Conservation (phyloP, 2,888 invertebrate species). For the Cerastis leucographa region DNA sequence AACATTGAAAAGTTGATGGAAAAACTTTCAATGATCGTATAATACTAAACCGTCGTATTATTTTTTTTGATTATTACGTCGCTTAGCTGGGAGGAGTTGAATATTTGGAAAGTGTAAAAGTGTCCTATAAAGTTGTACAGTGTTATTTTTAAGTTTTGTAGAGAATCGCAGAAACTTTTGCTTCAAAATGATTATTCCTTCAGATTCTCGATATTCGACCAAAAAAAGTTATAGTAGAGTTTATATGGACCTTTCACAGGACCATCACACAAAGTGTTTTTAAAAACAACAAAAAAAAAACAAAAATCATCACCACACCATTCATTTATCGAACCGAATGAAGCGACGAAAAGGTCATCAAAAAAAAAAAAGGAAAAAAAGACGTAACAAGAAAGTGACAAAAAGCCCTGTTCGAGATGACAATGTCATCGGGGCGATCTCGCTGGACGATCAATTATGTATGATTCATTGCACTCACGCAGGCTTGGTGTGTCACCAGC, state of each 20-base stretch:
- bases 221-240: neutral
- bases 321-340: constrained; percentile 67
- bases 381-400: constrained; percentile 75
- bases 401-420: constrained; percentile 83
- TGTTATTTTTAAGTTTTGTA: neutral
- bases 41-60: no score
- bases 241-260: constrained; percentile 1
- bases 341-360: constrained; percentile 64
- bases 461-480: constrained; percentile 86
- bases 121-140: neutral
- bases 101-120: neutral
- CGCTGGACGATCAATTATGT: constrained; percentile 85
- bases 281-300: constrained; percentile 17
- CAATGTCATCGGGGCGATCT: constrained; percentile 75
- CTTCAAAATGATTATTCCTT: neutral
- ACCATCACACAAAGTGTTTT: constrained; percentile 5
- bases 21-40: neutral
- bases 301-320: constrained; percentile 62
- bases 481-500: constrained; percentile 73
- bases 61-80: no score
- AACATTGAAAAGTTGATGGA: neutral
- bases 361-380: constrained; percentile 52
- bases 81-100: no score
- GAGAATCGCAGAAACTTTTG: neutral
- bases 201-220: neutral